Percentiles rank a stretch among this genome's conserved stretches.
These are phyloP conservation scores for Halichoerus grypus DNA, from an alignment of 2,113 vertebrate genomes.

Conservation along the genomic window DNA sequence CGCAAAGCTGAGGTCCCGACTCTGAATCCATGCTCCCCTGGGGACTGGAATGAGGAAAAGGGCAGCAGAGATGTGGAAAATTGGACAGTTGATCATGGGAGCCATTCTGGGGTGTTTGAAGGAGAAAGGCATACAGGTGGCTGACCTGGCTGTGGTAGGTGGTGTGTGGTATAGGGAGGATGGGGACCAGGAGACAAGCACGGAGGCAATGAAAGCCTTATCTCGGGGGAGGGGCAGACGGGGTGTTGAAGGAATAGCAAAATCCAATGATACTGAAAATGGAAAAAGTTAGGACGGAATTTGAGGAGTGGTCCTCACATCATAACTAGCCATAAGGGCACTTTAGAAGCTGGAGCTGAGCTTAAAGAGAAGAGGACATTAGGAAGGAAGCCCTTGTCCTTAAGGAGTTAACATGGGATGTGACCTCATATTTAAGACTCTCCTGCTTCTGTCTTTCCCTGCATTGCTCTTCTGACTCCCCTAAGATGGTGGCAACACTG, in stretches of 20 bases:
- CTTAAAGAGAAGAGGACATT: neutral
- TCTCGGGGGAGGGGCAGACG: rapidly evolving
- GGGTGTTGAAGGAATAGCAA: neutral
- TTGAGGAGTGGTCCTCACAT: neutral
- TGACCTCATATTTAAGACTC: neutral
- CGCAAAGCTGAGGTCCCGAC: neutral
- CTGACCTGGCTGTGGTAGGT: neutral
- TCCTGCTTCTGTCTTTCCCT: neutral
- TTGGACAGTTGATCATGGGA: neutral
- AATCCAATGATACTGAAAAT: neutral
- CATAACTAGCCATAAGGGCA: neutral
- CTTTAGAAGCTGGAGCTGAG: neutral
- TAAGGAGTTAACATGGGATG: neutral
- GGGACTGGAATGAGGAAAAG: neutral
- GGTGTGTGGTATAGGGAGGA: too few relatives aligned
- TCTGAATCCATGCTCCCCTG: neutral
- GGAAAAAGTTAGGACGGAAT: neutral
- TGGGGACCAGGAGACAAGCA: neutral
- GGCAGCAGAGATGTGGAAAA: neutral
- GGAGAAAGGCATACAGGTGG: neutral
- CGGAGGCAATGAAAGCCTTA: neutral
- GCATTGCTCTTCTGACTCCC: neutral
- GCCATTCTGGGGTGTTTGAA: neutral
- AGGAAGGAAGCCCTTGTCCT: neutral
- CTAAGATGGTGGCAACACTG: neutral